A percentile compares a stretch with the other conserved stretches of the same genome.
phyloP scores from a whole-genome alignment of 2,797 vertebrate genomes.

The Xenentodon cancila region DNA sequence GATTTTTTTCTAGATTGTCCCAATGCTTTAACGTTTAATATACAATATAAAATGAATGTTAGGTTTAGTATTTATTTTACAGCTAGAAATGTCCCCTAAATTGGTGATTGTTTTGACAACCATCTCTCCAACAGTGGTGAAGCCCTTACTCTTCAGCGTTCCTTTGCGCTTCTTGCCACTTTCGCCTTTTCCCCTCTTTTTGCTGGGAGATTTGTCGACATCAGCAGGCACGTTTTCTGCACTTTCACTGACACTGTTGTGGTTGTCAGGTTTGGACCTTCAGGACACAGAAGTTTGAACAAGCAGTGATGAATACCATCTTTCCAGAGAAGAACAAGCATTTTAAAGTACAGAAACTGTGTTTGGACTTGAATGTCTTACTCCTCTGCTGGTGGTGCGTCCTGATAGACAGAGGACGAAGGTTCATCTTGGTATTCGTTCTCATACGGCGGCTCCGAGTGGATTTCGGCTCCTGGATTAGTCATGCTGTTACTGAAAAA shows the following conservation, averaged over 20 bases:
- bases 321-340: background rate
- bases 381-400: conserved; percentile 43
- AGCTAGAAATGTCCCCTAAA: too few species aligned
- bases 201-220: conserved; percentile 8
- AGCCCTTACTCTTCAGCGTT: conserved; percentile 74
- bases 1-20: too few species aligned
- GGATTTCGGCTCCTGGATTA: conserved; percentile 2
- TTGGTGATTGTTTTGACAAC: too few species aligned
- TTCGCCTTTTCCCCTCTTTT: conserved; percentile 69
- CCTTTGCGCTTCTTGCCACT: conserved; percentile 73
- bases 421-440: conserved; percentile 18
- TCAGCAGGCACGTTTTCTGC: conserved; percentile 53
- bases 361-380: conserved; percentile 41
- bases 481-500: conserved; percentile 31
- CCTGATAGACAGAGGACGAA: conserved; percentile 10
- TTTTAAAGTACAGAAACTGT: background rate
- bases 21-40: too few species aligned
- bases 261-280: conserved; percentile 26
- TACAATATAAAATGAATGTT: too few species aligned
- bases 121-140: too few species aligned
- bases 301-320: background rate
- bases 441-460: background rate
- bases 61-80: too few species aligned
- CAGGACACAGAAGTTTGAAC: background rate
- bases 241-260: conserved; percentile 16